These are phyloP conservation scores for Strongylocentrotus purpuratus DNA, from an alignment of 35 echinoderm and acorn worm species.

Conservation along the genomic window DNA sequence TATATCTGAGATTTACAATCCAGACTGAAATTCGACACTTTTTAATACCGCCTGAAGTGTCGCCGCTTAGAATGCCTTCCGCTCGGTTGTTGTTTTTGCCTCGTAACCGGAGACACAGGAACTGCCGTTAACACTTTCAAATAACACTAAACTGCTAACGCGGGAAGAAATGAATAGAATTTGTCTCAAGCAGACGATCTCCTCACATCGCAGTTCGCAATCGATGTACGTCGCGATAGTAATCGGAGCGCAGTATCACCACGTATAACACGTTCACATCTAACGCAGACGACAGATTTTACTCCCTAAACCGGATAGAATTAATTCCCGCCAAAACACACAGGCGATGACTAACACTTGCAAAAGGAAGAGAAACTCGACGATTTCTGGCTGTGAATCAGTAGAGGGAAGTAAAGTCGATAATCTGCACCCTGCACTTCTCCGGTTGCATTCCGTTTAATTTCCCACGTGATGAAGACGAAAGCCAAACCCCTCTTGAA, in stretches of 20 bases:
- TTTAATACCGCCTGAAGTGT: not conserved
- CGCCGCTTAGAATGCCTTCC: not conserved
- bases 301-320: not conserved
- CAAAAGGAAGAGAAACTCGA: not conserved
- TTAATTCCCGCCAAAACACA: conserved; percentile 15
- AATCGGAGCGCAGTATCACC: not conserved
- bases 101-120: not conserved
- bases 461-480: not conserved
- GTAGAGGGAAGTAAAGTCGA: not conserved
- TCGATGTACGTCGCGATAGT: not conserved
- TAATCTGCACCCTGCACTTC: not conserved
- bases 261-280: not conserved
- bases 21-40: not conserved
- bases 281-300: not conserved
- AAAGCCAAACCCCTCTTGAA: not conserved
- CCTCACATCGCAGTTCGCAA: not conserved
- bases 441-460: not conserved
- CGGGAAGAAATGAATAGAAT: not conserved
- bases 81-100: not conserved
- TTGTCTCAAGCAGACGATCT: not conserved
- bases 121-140: not conserved
- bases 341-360: not conserved
- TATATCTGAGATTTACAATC: not conserved
- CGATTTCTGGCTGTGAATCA: not conserved
- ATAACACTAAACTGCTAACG: not conserved